Conservation (phyloP, 2,113 vertebrate genomes). For the Cygnus atratus region DNA sequence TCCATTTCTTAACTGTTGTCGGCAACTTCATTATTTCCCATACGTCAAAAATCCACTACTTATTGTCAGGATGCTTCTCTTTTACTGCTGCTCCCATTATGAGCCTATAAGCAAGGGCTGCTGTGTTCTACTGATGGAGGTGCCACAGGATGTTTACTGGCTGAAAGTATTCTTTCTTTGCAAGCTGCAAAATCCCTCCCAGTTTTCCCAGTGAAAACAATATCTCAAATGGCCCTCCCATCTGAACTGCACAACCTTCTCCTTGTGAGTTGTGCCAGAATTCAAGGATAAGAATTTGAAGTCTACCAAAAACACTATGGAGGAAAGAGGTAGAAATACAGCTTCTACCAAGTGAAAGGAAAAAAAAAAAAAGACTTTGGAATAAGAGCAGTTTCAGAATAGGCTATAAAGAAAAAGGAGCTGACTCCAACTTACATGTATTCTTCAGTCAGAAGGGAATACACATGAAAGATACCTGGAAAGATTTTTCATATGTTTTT, state of each 20-base stretch:
- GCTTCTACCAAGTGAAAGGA: background rate
- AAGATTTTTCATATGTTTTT: background rate
- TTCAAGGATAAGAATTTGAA: background rate
- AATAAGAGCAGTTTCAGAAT: background rate
- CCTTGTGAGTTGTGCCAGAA: background rate
- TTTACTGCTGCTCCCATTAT: background rate
- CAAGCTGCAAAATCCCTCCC: background rate
- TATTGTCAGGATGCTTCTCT: background rate
- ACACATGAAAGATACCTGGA: background rate
- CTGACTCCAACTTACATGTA: background rate
- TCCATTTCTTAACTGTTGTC: background rate
- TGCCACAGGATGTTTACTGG: background rate
- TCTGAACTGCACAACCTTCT: background rate
- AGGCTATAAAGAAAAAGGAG: background rate
- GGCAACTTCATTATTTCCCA: background rate
- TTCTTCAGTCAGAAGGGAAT: background rate
- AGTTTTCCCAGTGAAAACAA: background rate
- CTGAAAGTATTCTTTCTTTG: background rate
- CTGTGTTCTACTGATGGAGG: accelerated
- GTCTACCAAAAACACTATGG: background rate
- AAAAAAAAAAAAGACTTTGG: background rate
- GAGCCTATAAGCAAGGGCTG: background rate
- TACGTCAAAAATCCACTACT: background rate
- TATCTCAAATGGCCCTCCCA: background rate
- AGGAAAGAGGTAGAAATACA: background rate